phyloP scores from a whole-genome alignment of 2,113 vertebrate genomes.

The Scytalopus superciliaris region DNA sequence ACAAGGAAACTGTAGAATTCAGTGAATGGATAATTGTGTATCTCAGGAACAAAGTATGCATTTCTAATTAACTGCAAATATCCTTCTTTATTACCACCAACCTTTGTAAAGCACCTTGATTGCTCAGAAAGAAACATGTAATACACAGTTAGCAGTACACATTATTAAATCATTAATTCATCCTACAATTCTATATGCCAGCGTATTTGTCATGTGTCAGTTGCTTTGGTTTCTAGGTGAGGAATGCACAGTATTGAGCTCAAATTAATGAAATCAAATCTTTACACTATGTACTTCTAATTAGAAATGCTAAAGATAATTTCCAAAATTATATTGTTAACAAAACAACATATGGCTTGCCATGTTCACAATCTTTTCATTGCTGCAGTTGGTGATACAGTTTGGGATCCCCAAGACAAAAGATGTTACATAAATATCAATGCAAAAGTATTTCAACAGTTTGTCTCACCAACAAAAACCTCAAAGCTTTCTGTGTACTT shows the following conservation, averaged over 20 bases:
- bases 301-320: slow-evolving; percentile 25
- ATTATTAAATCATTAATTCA: slow-evolving; percentile 30
- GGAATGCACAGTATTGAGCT: slow-evolving; percentile 10
- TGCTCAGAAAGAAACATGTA: neutral
- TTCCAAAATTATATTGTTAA: slow-evolving; percentile 19
- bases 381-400: neutral
- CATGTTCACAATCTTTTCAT: neutral
- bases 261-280: slow-evolving; percentile 23
- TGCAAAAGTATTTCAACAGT: neutral
- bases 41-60: neutral
- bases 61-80: slow-evolving; percentile 9
- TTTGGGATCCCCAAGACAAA: slow-evolving; percentile 37
- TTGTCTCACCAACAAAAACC: neutral
- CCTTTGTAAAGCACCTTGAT: neutral
- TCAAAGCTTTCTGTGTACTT: neutral
- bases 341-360: slow-evolving; percentile 37
- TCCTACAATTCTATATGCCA: neutral
- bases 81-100: neutral
- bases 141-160: neutral
- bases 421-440: slow-evolving; percentile 34
- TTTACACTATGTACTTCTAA: neutral
- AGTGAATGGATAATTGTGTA: neutral
- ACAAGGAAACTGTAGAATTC: neutral
- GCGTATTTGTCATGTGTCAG: neutral
- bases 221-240: slow-evolving; percentile 16